phyloP scores from a whole-genome alignment of 2,888 invertebrate species.

The Liopterus haemorrhoidalis region DNA sequence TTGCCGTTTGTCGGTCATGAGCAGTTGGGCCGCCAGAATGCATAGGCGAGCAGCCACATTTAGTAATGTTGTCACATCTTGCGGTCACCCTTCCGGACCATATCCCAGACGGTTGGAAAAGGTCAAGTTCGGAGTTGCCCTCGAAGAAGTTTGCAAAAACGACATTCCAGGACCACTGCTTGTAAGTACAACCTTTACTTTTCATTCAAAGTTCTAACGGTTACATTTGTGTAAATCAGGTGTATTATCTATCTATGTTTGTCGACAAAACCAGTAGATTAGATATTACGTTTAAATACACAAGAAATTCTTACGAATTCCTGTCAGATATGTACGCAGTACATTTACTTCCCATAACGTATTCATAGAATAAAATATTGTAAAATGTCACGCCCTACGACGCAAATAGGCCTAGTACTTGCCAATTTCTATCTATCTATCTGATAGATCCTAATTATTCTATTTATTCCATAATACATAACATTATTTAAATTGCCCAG shows the following conservation, averaged over 20 bases:
- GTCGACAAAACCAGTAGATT: neutral
- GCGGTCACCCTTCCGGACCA: constrained; percentile 78
- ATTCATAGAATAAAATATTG: too few species aligned
- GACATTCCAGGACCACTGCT: constrained; percentile 89
- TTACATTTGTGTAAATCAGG: constrained; percentile 1
- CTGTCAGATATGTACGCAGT: neutral
- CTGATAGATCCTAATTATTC: too few species aligned
- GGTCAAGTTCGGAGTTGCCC: constrained; percentile 88
- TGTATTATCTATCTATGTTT: neutral
- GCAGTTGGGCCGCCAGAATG: constrained; percentile 89
- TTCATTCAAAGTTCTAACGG: neutral
- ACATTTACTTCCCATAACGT: constrained; percentile 1
- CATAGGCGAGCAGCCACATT: constrained; percentile 85
- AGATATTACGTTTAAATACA: neutral
- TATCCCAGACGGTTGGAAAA: constrained; percentile 82
- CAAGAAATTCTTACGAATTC: neutral
- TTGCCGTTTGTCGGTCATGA: constrained; percentile 57
- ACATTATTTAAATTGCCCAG: too few species aligned
- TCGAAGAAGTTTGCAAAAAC: constrained; percentile 91
- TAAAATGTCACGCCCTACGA: too few species aligned
- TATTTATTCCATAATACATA: too few species aligned
- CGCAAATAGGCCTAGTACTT: too few species aligned
- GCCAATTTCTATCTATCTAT: too few species aligned
- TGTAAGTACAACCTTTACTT: constrained; percentile 51
- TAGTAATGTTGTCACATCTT: constrained; percentile 85